These are phyloP conservation scores for Gymnosoma rotundatum DNA, from an alignment of 2,888 invertebrate species.

Conservation along the genomic window DNA sequence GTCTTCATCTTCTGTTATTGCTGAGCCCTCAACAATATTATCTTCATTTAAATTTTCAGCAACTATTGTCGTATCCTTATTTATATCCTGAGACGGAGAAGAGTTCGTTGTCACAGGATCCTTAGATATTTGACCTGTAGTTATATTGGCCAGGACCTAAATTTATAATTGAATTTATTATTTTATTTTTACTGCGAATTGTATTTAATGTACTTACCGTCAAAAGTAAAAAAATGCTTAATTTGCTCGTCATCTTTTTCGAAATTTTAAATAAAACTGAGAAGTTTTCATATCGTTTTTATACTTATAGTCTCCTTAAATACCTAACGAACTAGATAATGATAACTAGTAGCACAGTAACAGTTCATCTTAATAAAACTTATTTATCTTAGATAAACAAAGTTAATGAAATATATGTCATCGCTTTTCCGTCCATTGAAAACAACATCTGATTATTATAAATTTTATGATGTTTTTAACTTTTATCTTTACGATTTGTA, in stretches of 20 bases:
- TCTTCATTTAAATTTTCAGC: conserved; percentile 7
- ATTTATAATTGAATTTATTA: background rate
- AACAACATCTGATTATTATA: conserved; percentile 4
- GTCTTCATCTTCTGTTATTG: background rate
- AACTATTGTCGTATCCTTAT: background rate
- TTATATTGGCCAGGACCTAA: conserved; percentile 44
- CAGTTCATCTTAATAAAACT: conserved; percentile 2
- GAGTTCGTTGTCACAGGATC: background rate
- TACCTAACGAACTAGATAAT: conserved; percentile 9
- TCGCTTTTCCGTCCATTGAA: conserved; percentile 38
- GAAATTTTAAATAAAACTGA: conserved; percentile 30
- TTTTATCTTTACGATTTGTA: conserved; percentile 15
- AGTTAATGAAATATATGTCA: conserved; percentile 48
- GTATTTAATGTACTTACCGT: conserved; percentile 35
- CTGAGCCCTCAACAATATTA: background rate
- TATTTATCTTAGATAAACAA: conserved; percentile 61
- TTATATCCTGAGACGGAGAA: background rate
- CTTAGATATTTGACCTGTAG: background rate
- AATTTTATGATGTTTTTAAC: conserved; percentile 23
- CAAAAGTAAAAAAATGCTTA: conserved; percentile 30
- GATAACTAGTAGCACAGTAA: background rate
- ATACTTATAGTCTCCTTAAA: conserved; percentile 24
- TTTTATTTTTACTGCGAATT: background rate
- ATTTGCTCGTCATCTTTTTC: conserved; percentile 10
- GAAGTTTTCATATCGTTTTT: conserved; percentile 37